A percentile compares a stretch with the other conserved stretches of the same genome.
Evolutionary conservation across 1,140 invertebrate genomes (phyloP).

Genomic region (Zaprionus davidi): DNA sequence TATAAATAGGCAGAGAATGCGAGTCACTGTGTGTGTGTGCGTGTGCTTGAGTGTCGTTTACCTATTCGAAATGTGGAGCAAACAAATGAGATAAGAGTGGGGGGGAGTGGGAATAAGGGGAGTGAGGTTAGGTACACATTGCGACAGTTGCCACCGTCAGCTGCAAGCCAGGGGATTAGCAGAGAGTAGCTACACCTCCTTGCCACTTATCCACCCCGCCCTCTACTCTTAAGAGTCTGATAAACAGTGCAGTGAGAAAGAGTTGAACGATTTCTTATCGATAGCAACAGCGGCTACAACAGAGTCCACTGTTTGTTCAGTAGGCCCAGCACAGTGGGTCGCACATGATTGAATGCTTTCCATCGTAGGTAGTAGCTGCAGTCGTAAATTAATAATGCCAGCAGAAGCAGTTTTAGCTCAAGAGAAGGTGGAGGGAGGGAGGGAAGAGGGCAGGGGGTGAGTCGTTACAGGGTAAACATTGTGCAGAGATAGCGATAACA

Average conservation of each 20-base stretch:
- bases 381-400: conserved; percentile 38
- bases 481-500: conserved; percentile 56
- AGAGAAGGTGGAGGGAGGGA: background rate
- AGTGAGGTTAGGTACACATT: conserved; percentile 44
- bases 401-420: background rate
- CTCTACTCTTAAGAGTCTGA: background rate
- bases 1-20: conserved; percentile 17
- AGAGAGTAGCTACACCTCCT: conserved; percentile 12
- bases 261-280: conserved; percentile 57
- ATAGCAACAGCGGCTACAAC: conserved; percentile 40
- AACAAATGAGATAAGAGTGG: conserved; percentile 45
- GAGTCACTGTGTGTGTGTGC: background rate
- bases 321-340: conserved; percentile 16
- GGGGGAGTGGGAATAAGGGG: background rate
- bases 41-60: background rate
- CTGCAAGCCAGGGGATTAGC: conserved; percentile 46
- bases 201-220: background rate
- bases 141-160: conserved; percentile 60
- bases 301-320: conserved; percentile 52
- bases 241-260: conserved; percentile 23
- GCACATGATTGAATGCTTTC: conserved; percentile 70
- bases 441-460: conserved; percentile 34
- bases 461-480: conserved; percentile 49
- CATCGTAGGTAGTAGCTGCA: conserved; percentile 52
- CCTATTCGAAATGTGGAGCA: conserved; percentile 27